These are phyloP conservation scores for Scomber scombrus DNA, from an alignment of 2,113 vertebrate genomes.

Conservation along the genomic window DNA sequence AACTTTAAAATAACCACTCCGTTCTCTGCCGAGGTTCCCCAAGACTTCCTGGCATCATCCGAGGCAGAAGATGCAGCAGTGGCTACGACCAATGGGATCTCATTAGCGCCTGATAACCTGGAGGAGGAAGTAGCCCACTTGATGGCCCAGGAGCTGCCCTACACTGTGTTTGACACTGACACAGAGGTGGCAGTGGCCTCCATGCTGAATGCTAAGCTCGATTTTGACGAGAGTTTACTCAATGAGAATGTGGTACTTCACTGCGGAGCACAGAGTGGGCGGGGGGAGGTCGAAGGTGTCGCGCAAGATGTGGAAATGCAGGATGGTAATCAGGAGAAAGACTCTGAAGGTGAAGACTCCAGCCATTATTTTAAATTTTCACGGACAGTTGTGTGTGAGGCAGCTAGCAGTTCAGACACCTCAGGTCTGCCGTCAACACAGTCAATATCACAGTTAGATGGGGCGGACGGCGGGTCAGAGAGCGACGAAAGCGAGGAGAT, in stretches of 20 bases:
- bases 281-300: conserved; percentile 42
- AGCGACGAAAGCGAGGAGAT: conserved; percentile 81
- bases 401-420: conserved; percentile 58
- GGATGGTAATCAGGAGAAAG: conserved; percentile 48
- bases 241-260: conserved; percentile 83
- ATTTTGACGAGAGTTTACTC: conserved; percentile 88
- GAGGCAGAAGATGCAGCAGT: conserved; percentile 80
- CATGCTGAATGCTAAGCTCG: conserved; percentile 87
- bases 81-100: conserved; percentile 76
- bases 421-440: conserved; percentile 69
- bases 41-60: conserved; percentile 81
- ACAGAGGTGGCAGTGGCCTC: conserved; percentile 87
- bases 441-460: conserved; percentile 89
- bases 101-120: conserved; percentile 71
- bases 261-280: conserved; percentile 66
- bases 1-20: conserved; percentile 77
- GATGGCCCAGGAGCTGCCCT: conserved; percentile 82
- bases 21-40: conserved; percentile 80
- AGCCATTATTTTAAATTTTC: conserved; percentile 81
- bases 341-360: conserved; percentile 71
- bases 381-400: conserved; percentile 84
- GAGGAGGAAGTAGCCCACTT: conserved; percentile 75
- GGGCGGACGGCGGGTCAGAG: conserved; percentile 89
- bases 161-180: conserved; percentile 79
- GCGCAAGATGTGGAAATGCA: conserved; percentile 45